Evolutionary conservation across 1,140 invertebrate genomes (phyloP).

Genomic region (Drosophila elegans): DNA sequence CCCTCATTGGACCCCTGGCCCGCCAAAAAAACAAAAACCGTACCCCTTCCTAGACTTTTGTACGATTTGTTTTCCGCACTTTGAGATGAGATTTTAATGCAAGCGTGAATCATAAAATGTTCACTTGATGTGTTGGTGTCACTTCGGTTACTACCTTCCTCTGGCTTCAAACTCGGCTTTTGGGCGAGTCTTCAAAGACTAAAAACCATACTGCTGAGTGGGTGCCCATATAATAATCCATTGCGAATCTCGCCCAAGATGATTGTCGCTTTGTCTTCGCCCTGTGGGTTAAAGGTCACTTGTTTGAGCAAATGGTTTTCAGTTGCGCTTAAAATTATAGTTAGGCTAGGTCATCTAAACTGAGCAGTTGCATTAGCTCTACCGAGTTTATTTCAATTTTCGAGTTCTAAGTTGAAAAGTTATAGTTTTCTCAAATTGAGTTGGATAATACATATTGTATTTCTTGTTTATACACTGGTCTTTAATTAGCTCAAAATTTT

Average conservation of each 20-base stretch:
- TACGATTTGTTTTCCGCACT: constrained; percentile 47
- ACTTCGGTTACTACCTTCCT: constrained; percentile 28
- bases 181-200: constrained; percentile 26
- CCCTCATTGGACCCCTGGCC: constrained; percentile 4
- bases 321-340: not conserved
- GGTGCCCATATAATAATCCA: constrained; percentile 57
- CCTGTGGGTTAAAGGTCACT: constrained; percentile 48
- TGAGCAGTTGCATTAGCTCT: constrained; percentile 10
- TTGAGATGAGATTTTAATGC: constrained; percentile 75
- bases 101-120: constrained; percentile 80
- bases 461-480: too few relatives aligned
- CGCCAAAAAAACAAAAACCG: not conserved
- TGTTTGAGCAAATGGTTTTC: constrained; percentile 2
- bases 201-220: constrained; percentile 28
- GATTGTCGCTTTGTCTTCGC: constrained; percentile 22
- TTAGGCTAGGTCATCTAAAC: constrained; percentile 2
- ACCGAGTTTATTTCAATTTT: constrained; percentile 18
- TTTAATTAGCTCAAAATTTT: too few relatives aligned
- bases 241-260: constrained; percentile 43
- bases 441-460: too few relatives aligned
- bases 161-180: not conserved
- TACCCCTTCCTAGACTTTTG: constrained; percentile 13
- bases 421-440: too few relatives aligned
- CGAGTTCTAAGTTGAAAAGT: not conserved
- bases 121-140: constrained; percentile 63